A percentile compares a stretch with the other conserved stretches of the same genome.
Evolutionary conservation across 2,888 invertebrate genomes (phyloP).

Genomic region (Drosophila paucipuncta): DNA sequence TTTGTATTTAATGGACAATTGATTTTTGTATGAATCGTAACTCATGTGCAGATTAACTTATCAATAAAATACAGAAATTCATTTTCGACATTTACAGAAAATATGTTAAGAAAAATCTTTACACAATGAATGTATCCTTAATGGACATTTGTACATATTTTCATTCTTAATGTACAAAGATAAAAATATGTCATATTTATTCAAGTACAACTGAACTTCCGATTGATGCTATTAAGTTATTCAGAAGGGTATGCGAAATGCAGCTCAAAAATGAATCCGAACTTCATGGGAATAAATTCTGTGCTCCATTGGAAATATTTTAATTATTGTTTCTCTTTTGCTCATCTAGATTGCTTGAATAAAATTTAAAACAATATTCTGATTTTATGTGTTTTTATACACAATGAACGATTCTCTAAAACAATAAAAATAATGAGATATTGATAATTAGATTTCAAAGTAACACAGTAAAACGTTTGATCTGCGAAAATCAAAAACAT

Average conservation of each 20-base stretch:
- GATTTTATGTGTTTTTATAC: background rate
- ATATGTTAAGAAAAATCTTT: background rate
- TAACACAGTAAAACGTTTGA: background rate
- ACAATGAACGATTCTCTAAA: background rate
- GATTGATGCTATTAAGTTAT: background rate
- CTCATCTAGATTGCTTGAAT: background rate
- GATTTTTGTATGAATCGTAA: constrained; percentile 22
- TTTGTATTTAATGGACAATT: background rate
- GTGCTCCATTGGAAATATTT: background rate
- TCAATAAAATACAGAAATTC: constrained; percentile 4
- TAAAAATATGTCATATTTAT: background rate
- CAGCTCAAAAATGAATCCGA: background rate
- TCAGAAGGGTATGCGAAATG: background rate
- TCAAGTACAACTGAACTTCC: background rate
- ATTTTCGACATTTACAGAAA: background rate
- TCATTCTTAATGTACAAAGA: background rate
- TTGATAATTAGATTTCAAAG: background rate
- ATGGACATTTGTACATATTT: background rate
- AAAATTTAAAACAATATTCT: background rate
- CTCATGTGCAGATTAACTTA: background rate
- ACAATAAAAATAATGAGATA: background rate
- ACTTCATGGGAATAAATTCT: background rate
- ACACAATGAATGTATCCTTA: background rate
- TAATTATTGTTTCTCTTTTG: background rate
- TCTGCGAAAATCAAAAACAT: background rate